A percentile compares a stretch with the other conserved stretches of the same genome.
phyloP scores from a whole-genome alignment of 2,888 invertebrate species.

The Minunthozetes semirufus region DNA sequence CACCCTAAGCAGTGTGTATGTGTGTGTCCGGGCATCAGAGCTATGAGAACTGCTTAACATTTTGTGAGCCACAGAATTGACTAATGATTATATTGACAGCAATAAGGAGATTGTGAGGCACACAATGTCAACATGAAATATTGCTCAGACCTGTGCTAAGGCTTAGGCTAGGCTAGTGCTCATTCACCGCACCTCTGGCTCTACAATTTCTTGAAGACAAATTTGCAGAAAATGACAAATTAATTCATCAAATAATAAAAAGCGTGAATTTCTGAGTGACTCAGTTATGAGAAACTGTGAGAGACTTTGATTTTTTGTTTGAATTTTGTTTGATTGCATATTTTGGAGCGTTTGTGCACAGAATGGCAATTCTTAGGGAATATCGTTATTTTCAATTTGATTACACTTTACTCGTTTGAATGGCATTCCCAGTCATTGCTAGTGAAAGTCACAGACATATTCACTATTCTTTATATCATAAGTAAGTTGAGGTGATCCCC shows the following conservation, averaged over 20 bases:
- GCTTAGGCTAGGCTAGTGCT: conserved; percentile 26
- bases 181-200: conserved; percentile 32
- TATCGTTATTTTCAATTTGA: background rate
- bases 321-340: conserved; percentile 1
- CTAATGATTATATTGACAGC: conserved; percentile 33
- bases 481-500: background rate
- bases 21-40: conserved; percentile 12
- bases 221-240: conserved; percentile 26
- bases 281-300: background rate
- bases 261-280: conserved; percentile 8
- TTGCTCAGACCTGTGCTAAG: conserved; percentile 31
- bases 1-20: conserved; percentile 1
- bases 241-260: conserved; percentile 20
- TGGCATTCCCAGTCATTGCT: background rate
- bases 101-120: conserved; percentile 30
- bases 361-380: background rate
- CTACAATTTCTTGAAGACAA: background rate
- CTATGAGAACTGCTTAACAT: background rate
- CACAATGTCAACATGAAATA: conserved; percentile 35
- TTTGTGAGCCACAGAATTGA: conserved; percentile 23
- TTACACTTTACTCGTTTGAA: background rate
- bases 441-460: background rate
- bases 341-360: background rate
- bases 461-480: too few species aligned
- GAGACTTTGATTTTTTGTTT: background rate